Conservation (phyloP, 2,797 vertebrate genomes). For the Gambelia wislizenii region DNA sequence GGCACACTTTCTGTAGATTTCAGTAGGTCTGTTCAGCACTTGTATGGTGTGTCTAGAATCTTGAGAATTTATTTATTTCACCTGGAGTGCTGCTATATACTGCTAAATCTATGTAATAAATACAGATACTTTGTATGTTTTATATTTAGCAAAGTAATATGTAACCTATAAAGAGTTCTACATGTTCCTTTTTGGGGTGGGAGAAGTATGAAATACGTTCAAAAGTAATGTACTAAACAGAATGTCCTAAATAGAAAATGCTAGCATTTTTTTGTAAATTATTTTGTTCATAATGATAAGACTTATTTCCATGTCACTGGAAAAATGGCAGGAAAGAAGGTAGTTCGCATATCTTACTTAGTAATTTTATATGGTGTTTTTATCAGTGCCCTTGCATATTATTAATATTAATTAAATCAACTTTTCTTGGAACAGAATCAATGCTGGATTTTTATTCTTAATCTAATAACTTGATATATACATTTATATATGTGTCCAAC, state of each 20-base stretch:
- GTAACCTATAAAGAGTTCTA: neutral
- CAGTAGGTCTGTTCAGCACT: neutral
- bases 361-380: slow-evolving; percentile 3
- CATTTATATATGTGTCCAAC: neutral
- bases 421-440: too few relatives aligned
- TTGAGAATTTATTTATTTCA: too few relatives aligned
- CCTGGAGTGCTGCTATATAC: neutral
- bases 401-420: neutral
- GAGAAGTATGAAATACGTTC: neutral
- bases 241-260: neutral
- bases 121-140: neutral
- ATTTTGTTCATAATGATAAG: too few relatives aligned
- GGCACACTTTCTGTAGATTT: neutral
- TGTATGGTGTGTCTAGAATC: too few relatives aligned
- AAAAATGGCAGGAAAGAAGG: neutral
- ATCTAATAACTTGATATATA: neutral
- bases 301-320: slow-evolving; percentile 14
- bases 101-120: neutral
- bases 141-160: neutral
- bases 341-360: neutral
- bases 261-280: too few relatives aligned
- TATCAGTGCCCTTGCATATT: neutral
- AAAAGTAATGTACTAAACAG: too few relatives aligned
- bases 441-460: neutral
- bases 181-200: too few relatives aligned